phyloP scores from a whole-genome alignment of 2,113 vertebrate species.

The Hiodon tergisus region DNA sequence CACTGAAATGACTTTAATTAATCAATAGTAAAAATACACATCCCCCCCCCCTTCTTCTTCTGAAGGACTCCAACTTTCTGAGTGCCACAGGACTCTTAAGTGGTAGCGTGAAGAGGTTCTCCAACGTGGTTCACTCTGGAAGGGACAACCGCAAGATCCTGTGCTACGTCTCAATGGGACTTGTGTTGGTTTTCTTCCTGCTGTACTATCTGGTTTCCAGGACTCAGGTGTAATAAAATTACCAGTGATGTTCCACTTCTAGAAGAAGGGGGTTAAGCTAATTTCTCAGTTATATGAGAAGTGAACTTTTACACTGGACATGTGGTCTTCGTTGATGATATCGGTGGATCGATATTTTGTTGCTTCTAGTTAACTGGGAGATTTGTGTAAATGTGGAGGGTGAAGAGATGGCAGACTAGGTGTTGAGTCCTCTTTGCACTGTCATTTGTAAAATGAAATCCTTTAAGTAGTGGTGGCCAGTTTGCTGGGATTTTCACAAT shows the following conservation, averaged over 20 bases:
- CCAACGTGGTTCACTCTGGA: constrained; percentile 79
- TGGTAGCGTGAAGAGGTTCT: constrained; percentile 90
- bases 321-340: neutral
- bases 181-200: constrained; percentile 79
- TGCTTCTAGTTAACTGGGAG: neutral
- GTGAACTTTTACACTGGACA: neutral
- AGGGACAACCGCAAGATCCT: constrained; percentile 84
- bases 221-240: constrained; percentile 67
- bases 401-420: neutral
- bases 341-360: neutral
- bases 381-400: neutral
- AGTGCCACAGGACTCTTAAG: constrained; percentile 83
- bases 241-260: neutral
- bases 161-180: constrained; percentile 71
- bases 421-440: too few species aligned
- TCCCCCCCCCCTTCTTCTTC: neutral
- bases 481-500: too few species aligned
- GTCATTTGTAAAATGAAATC: too few species aligned
- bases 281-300: constrained; percentile 32
- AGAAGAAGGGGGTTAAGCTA: neutral
- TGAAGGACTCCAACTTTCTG: constrained; percentile 84
- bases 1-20: too few species aligned
- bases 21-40: neutral
- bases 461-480: too few species aligned
- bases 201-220: constrained; percentile 80